phyloP scores from a whole-genome alignment of 2,888 invertebrate species.

The Stenotaenia linearis region DNA sequence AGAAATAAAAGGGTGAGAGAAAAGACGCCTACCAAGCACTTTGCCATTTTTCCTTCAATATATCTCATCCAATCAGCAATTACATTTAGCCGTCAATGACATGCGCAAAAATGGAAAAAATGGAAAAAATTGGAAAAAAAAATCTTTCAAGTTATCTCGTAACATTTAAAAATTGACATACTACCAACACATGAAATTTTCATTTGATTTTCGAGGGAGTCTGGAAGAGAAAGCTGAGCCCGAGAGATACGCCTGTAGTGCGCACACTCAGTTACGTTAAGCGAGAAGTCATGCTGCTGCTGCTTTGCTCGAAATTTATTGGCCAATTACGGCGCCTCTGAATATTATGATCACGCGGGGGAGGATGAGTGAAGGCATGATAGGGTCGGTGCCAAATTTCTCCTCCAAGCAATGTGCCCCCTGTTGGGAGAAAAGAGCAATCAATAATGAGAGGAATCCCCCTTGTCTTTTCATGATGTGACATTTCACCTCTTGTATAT shows the following conservation, averaged over 20 bases:
- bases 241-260: constrained; percentile 7
- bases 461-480: neutral
- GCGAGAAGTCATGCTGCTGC: constrained; percentile 26
- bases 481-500: constrained; percentile 26
- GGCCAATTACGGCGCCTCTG: constrained; percentile 23
- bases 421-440: constrained; percentile 21
- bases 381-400: constrained; percentile 22
- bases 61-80: neutral
- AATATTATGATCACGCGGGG: constrained; percentile 26
- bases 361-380: constrained; percentile 24
- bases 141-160: neutral
- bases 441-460: constrained; percentile 14
- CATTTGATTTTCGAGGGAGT: neutral
- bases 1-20: neutral
- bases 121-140: neutral
- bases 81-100: neutral
- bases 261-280: constrained; percentile 26
- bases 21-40: neutral
- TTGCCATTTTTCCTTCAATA: neutral
- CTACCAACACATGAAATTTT: constrained; percentile 1
- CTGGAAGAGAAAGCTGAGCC: constrained; percentile 4
- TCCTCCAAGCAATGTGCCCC: constrained; percentile 23
- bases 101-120: no score
- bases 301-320: constrained; percentile 15
- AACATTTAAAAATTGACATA: constrained; percentile 10